Evolutionary conservation across 1,140 invertebrate species (phyloP), one percentile per base, ranked within the genome.

Genomic region (Mactra quadrangularis): DNA sequence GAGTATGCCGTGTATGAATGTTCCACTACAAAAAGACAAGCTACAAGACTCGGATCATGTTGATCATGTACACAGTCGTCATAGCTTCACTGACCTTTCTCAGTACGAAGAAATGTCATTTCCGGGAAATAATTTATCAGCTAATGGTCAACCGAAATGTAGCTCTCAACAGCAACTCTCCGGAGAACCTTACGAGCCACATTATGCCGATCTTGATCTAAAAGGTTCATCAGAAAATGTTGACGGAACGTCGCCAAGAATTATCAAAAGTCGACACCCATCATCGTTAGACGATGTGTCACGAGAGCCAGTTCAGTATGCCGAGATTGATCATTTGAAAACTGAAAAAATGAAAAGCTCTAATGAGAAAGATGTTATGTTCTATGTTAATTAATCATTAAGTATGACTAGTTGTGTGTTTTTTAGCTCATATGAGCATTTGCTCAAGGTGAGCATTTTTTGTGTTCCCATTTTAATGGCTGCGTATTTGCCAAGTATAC

Each of bases 101-200:
- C 52, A 60, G 15, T 82, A 74, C 52, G 78, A 82, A 22, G 78
- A 82, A n/a, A 82, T 82, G 78, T 60, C 22, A 33, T 82, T 82
- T 35, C 57, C 78, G 13, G 77, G 41, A 9, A 45, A 52, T 41
- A 70, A 35, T 45, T 31, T 68, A n/a, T 47, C n/a, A 6, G 2
- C 25, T 17, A 31, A 41, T n/a, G 31, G 25, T 35, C 45, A 33
- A 45, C 45, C 1, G 7, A 71, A 72, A 25, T 82, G 50, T 29
- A 74, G 55, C 29, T 82, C 78, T 13, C 78, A 74, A 41, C 78
- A 82, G 19, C 78, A 82, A 41, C 57, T 82, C 1, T 15, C 17
- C 0, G 57, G n/a, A 17, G 50, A 31, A 13, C 29, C 19, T 3
- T 22, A 1, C 15, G 59, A 82, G 55, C 33, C 72, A 33, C 64